These are phyloP conservation scores for Quadroppia sp. DNA, from an alignment of 2,888 invertebrate genomes.

Conservation along the genomic window DNA sequence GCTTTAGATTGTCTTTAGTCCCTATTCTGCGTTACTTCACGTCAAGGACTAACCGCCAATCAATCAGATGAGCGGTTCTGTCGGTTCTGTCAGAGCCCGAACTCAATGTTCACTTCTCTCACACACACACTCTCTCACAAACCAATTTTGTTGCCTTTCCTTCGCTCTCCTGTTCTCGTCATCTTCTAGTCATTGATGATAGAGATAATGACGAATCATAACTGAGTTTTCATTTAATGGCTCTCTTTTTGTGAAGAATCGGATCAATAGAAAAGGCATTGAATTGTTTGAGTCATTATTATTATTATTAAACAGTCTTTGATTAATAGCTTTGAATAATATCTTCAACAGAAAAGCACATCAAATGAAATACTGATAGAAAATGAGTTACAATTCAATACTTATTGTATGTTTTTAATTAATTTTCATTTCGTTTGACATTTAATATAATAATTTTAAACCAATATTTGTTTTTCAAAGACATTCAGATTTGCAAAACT, in stretches of 20 bases:
- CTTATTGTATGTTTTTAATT: neutral
- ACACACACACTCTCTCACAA: neutral
- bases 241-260: no score
- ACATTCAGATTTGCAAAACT: neutral
- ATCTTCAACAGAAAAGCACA: neutral
- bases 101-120: neutral
- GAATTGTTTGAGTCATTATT: slow-evolving; percentile 15
- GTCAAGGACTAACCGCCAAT: slow-evolving; percentile 36
- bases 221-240: neutral
- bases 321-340: slow-evolving; percentile 16
- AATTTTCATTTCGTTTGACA: neutral
- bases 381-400: neutral
- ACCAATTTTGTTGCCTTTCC: slow-evolving; percentile 14
- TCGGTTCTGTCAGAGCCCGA: neutral
- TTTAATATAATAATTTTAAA: no score
- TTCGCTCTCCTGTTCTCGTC: neutral
- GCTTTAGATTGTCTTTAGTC: slow-evolving; percentile 21
- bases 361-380: neutral
- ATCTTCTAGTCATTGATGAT: slow-evolving; percentile 7
- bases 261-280: neutral
- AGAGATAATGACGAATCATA: slow-evolving; percentile 15
- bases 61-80: slow-evolving; percentile 12
- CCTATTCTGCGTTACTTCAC: slow-evolving; percentile 18
- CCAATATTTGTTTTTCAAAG: neutral
- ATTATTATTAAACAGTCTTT: slow-evolving; percentile 17